Conservation (phyloP, 2,113 vertebrate species). For the Struthidea cinerea region DNA sequence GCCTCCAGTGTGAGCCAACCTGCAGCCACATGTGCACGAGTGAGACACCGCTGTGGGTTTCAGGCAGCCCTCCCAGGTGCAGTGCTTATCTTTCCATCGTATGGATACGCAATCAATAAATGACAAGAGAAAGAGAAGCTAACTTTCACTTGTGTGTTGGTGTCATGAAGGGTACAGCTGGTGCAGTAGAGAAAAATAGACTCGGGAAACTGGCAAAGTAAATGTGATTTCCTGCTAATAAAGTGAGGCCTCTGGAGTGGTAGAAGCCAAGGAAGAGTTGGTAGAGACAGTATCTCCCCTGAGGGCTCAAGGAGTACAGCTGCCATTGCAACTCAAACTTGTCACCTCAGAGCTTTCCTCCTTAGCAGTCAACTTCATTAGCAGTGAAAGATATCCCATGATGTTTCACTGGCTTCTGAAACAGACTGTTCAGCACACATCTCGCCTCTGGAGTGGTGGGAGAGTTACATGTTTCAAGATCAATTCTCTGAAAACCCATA, state of each 20-base stretch:
- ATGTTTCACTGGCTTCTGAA: not conserved
- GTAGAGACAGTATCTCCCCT: not conserved
- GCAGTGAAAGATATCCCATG: not conserved
- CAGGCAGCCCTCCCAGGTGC: not conserved
- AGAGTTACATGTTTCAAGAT: not conserved
- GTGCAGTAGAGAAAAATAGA: not conserved
- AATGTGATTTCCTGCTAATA: not conserved
- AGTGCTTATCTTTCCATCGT: not conserved
- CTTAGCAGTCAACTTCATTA: not conserved
- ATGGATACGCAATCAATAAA: not conserved
- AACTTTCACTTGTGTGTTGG: not conserved
- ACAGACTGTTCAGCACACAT: not conserved
- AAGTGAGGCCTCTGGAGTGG: not conserved
- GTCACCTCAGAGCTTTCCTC: not conserved
- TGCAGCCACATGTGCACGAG: not conserved
- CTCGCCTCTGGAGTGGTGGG: not conserved
- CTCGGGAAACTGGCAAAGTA: not conserved
- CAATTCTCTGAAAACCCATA: not conserved
- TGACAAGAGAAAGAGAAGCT: not conserved
- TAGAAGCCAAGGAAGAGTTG: not conserved
- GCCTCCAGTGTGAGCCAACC: not conserved
- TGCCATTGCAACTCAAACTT: not conserved
- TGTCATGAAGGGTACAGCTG: not conserved
- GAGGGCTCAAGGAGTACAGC: not conserved
- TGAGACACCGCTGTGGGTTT: fast-evolving